Evolutionary conservation across 2,888 invertebrate genomes (phyloP), one percentile per base, ranked within the genome.

Genomic region (Aspidapion aeneum): DNA sequence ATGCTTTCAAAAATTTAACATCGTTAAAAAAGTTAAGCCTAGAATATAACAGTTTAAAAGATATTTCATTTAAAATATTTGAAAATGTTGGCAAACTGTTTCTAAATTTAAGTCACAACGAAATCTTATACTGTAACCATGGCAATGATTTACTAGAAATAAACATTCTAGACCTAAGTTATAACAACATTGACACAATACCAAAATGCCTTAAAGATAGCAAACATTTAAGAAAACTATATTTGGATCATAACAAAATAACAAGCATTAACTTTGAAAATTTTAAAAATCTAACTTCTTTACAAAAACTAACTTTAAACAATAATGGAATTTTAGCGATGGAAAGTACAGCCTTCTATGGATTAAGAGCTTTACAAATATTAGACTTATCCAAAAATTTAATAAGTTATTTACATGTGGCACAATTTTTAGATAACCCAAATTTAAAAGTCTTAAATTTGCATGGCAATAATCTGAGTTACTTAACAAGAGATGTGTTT

Each of bases 361-460:
- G 90, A 22, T 80, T 93, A 19, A 83, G 85, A 63, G 87, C 87
- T 61, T 79, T 94, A 60, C 93, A 93, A 79, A 87, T 90, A 73
- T 79, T 94, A 58, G 92, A 94, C 76, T 80, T 94, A 18, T 90
- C 91, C 51, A 85, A 84, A 71, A 94, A 94, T 77, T 82, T 84
- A 50, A 85, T 94, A 66, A 85, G 87, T 21, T 90, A 90, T 75
- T 80, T 94, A 70, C 89, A 91, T 64, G 87, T 88, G 60, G 91
- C 90, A 74, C 92, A 92, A 77, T 93, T 93, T 80, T 87, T 87
- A 59, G 90, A 89, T 78, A 81, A 93, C 71, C 86, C 87, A 69
- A 89, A 87, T 71, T 80, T 93, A 61, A 83, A 91, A 63, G 87
- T 91, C 67, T 78, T 94, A 51, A 87, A 90, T 77, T 78, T 94